Evolutionary conservation across 2,113 vertebrate species (phyloP).

Genomic region (Rhinoderma darwinii): DNA sequence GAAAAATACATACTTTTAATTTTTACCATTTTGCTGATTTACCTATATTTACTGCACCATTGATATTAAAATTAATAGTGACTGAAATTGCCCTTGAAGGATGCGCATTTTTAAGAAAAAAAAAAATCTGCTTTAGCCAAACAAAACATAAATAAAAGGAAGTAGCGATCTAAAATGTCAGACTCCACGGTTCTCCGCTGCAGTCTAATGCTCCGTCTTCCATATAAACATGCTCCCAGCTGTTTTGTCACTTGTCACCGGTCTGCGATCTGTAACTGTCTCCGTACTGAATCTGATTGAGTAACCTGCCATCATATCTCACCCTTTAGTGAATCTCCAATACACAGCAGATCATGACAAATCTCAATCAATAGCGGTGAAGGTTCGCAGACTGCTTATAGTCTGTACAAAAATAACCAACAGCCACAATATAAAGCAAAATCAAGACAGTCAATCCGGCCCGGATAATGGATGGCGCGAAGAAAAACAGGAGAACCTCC

Average conservation of each 20-base stretch:
- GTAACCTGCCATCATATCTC: constrained; percentile 3
- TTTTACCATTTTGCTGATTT: too few relatives aligned
- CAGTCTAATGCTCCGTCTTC: neutral
- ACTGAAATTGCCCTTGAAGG: neutral
- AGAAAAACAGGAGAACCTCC: neutral
- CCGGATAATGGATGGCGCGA: neutral
- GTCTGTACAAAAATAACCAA: constrained; percentile 2
- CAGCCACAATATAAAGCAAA: neutral
- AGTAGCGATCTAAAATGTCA: neutral
- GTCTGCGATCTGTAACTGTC: neutral
- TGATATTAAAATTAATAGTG: neutral
- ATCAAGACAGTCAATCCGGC: constrained; percentile 1
- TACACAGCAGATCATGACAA: constrained; percentile 34
- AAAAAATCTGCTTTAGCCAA: neutral
- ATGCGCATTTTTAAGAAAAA: neutral
- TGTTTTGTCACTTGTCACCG: constrained; percentile 8
- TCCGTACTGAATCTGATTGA: constrained; percentile 13
- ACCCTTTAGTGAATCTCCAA: constrained; percentile 36
- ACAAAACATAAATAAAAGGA: neutral
- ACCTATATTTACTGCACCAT: neutral
- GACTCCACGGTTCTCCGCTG: neutral
- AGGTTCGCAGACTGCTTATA: constrained; percentile 3
- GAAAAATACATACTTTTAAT: too few relatives aligned
- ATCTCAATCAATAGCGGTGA: constrained; percentile 39
- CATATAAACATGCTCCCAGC: constrained; percentile 4